These are phyloP conservation scores for Pseudomyrmex flavicornis DNA, from an alignment of 1,140 invertebrate species.

Conservation along the genomic window DNA sequence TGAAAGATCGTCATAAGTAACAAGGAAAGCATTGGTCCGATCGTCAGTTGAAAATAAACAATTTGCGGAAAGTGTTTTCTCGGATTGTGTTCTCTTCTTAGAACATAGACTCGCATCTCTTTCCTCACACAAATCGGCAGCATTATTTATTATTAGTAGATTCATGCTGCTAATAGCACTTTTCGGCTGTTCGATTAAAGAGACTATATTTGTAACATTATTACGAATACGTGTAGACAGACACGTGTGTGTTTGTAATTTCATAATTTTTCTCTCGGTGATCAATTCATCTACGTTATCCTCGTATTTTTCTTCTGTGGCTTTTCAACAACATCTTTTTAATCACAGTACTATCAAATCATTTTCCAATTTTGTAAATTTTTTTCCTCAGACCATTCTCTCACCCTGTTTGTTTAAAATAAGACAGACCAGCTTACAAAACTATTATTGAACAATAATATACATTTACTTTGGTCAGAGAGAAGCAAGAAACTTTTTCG, in stretches of 20 bases:
- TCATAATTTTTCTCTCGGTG: neutral
- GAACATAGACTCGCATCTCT: conserved; percentile 35
- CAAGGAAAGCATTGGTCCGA: conserved; percentile 67
- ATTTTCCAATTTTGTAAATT: conserved; percentile 19
- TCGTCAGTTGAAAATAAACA: conserved; percentile 63
- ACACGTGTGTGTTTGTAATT: conserved; percentile 14
- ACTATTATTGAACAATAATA: conserved; percentile 4
- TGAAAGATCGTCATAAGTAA: conserved; percentile 52
- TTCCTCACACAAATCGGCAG: conserved; percentile 58
- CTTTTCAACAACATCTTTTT: conserved; percentile 36
- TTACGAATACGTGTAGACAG: conserved; percentile 30
- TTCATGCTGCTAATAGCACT: conserved; percentile 73
- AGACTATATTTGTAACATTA: conserved; percentile 45
- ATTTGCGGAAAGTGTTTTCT: conserved; percentile 15
- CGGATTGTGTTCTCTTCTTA: conserved; percentile 28
- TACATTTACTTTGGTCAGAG: conserved; percentile 26
- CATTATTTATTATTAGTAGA: conserved; percentile 42
- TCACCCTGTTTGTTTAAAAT: conserved; percentile 18
- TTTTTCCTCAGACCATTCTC: conserved; percentile 5
- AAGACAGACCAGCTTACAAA: conserved; percentile 11
- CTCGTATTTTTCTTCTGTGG: neutral
- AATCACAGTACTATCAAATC: conserved; percentile 46
- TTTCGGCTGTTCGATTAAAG: conserved; percentile 61
- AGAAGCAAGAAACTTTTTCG: conserved; percentile 20
- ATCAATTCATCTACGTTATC: conserved; percentile 1